Base-by-base conservation (phyloP, 2,113 vertebrate species). In the Myodes glareolus region DNA sequence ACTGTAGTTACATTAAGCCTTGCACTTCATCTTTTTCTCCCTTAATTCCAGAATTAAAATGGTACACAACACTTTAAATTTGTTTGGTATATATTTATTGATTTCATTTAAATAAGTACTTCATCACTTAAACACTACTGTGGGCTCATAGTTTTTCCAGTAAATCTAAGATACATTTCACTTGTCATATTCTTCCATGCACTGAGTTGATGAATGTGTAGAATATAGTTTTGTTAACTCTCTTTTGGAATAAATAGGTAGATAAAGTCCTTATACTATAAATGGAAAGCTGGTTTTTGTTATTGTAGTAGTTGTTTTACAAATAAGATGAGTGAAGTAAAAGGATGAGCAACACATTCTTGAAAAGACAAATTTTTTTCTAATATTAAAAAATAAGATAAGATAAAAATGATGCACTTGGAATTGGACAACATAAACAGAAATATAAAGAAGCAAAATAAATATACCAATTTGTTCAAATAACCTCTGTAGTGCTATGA, bases 341-440 rank as follows among this genome's bases (percentile, higher is more conserved):
- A 97, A 97, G 98, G 81, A 97, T 99, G 21, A 99, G 99, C 7
- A 99, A 98, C 67, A 99, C 99, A 1, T 95, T 99, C 50, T 96
- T 99, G 91, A 98, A 98, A 81, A 58, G 50, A n/a, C 4, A 81
- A 11, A 55, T 19, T n/a, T 25, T 25, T 25, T 58, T n/a, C 1
- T 25, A 58, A n/a, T 81, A 58, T n/a, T 23, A 80, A 55, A 73
- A 77, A n/a, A 23, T 39, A 82, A 39, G 36, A n/a, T 55, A 80
- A 55, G n/a, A 55, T 10, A 58, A 58, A 58, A 82, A 33, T 80
- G 23, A 55, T 9, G 12, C 50, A 55, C n/a, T 81, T 36, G 50
- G 33, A n/a, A 7, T 81, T 81, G 33, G 9, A 55, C 47, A 81
- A 58, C 21, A 58, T 11, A n/a, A 55, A 81, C 10, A 58, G 10